These are phyloP conservation scores for Amblyjoppa fuscipennis DNA, from an alignment of 2,888 invertebrate species.

Conservation along the genomic window DNA sequence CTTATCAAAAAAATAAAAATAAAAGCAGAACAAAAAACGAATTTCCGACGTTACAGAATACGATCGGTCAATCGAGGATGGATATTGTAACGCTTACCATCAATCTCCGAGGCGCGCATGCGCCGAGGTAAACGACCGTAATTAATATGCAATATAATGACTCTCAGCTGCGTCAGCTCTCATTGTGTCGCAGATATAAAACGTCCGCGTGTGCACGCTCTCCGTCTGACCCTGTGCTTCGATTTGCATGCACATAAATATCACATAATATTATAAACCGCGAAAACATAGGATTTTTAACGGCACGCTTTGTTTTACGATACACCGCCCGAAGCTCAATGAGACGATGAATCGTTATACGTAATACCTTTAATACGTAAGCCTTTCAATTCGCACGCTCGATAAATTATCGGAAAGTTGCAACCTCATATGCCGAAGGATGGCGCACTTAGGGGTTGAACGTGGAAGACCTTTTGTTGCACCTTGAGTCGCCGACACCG, in stretches of 20 bases:
- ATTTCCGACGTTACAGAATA: neutral
- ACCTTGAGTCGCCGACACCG: neutral
- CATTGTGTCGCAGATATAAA: slow-evolving; percentile 40
- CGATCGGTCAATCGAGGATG: neutral
- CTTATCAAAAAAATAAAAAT: neutral
- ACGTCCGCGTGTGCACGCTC: slow-evolving; percentile 7
- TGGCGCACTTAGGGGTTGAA: neutral
- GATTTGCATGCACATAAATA: slow-evolving; percentile 7
- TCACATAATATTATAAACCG: neutral
- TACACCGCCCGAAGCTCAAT: neutral
- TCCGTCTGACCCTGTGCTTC: slow-evolving; percentile 7
- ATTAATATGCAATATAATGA: slow-evolving; percentile 63
- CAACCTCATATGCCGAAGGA: slow-evolving; percentile 20
- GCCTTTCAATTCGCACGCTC: slow-evolving; percentile 38
- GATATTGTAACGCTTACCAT: slow-evolving; percentile 18
- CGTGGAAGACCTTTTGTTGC: neutral
- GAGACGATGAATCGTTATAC: neutral
- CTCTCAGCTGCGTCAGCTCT: slow-evolving; percentile 51
- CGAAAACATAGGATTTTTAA: neutral
- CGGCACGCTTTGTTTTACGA: neutral
- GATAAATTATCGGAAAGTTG: slow-evolving; percentile 56
- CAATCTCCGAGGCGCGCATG: slow-evolving; percentile 45
- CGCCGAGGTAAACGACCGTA: slow-evolving; percentile 64
- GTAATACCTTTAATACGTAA: slow-evolving; percentile 6
- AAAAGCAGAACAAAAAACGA: no score